These are phyloP conservation scores for Brachionus angularis DNA, from an alignment of 1,140 invertebrate species.

Conservation along the genomic window DNA sequence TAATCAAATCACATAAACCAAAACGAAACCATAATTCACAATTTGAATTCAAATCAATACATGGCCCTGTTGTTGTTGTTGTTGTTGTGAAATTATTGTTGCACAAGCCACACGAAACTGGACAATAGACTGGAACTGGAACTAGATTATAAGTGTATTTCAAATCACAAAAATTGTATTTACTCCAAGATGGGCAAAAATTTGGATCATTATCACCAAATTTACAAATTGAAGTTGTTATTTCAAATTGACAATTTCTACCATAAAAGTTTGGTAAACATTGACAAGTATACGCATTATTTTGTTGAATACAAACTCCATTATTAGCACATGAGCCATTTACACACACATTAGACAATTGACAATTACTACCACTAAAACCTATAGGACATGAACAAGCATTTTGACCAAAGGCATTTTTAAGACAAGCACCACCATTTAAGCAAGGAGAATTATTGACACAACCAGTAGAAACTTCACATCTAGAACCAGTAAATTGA, in stretches of 20 bases:
- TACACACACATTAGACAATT: not conserved
- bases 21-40: slow-evolving; percentile 10
- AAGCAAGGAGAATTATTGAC: slow-evolving; percentile 9
- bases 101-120: slow-evolving; percentile 15
- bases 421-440: slow-evolving; percentile 61
- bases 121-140: slow-evolving; percentile 35
- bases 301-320: slow-evolving; percentile 1
- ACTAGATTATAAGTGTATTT: slow-evolving; percentile 14
- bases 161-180: slow-evolving; percentile 10
- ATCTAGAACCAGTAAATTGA: not conserved
- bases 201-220: not conserved
- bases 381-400: slow-evolving; percentile 29
- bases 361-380: slow-evolving; percentile 11
- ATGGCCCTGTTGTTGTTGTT: no score
- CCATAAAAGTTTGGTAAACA: slow-evolving; percentile 38
- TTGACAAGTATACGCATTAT: not conserved
- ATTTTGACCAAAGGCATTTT: not conserved
- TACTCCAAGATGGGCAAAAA: slow-evolving; percentile 20
- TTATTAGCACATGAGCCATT: slow-evolving; percentile 7
- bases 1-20: not conserved
- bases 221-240: not conserved
- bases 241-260: slow-evolving; percentile 32
- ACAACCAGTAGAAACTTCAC: slow-evolving; percentile 8
- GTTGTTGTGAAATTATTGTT: no score
- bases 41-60: not conserved